Base-by-base conservation (phyloP, 2,113 vertebrate species). In the Ophiodon elongatus region DNA sequence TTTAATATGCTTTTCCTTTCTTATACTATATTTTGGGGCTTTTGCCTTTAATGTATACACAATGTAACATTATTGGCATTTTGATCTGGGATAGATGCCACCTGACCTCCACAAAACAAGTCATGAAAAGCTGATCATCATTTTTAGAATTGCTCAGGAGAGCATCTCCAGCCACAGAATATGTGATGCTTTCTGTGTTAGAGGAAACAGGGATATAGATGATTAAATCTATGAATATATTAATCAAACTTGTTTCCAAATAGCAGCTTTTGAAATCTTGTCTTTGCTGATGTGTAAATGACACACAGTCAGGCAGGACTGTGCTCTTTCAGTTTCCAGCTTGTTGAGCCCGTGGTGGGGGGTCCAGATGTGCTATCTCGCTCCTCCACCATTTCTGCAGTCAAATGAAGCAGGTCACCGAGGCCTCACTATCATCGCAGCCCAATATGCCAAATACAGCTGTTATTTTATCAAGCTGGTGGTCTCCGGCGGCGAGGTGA, bases 371-470 rank as follows among this genome's bases (percentile, higher is more conserved):
- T 76, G 72, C 31, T 43, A 57, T 52, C 52, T 75, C 45, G 29
- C 54, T 52, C 68, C 73, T 60, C n/a, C 47, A 78, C 73, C 25
- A 50, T 84, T 86, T 70, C 62, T 73, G 45, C 85, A 85, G 69
- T 85, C 35, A 73, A 84, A 84, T 69, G 56, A 87, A 85, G 78
- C 70, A 70, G 82, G 76, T 86, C 86, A 77, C 77, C 0, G 15
- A 73, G 66, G 67, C 71, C 52, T 68, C 52, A 31, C 70, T 76
- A 41, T 83, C 65, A 68, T 45, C 0, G 33, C 37, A 10, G 68
- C 74, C 82, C 82, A 88, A 85, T 92, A 85, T 87, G 87, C 75
- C 77, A 63, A 82, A 82, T 81, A 47, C 88, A 83, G 84, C 87
- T 90, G 89, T 85, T 92, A 64, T 76, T 64, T 75, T 62, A 72